A percentile compares a stretch with the other conserved stretches of the same genome.
These are phyloP conservation scores for Aleiodes leptofemur DNA, from an alignment of 2,888 invertebrate genomes.

Conservation along the genomic window DNA sequence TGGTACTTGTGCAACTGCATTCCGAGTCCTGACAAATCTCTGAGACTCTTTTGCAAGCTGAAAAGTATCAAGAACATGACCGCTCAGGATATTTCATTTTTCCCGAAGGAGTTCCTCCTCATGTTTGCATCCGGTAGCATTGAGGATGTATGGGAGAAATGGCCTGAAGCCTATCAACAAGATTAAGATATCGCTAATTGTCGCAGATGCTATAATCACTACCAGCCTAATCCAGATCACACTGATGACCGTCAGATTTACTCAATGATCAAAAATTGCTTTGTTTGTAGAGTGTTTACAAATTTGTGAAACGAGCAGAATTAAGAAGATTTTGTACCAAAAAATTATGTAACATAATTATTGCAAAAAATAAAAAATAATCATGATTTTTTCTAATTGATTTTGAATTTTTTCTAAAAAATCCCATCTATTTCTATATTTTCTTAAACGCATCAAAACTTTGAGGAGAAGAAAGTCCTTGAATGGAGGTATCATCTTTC, in stretches of 20 bases:
- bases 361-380: neutral
- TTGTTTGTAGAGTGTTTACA: neutral
- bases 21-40: neutral
- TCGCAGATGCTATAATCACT: neutral
- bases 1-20: neutral
- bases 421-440: too few species aligned
- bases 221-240: neutral
- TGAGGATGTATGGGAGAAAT: neutral
- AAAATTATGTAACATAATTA: neutral
- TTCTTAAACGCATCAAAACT: too few species aligned
- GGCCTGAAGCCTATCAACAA: neutral
- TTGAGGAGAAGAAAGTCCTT: too few species aligned
- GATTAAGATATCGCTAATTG: neutral
- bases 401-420: too few species aligned
- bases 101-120: neutral
- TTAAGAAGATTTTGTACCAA: neutral
- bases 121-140: neutral
- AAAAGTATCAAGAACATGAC: slow-evolving; percentile 7
- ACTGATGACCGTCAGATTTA: neutral
- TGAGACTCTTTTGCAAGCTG: slow-evolving; percentile 8
- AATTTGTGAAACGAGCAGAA: too few species aligned
- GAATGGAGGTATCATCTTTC: too few species aligned
- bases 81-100: slow-evolving; percentile 9
- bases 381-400: too few species aligned
- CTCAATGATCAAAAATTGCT: neutral